Evolutionary conservation across 2,888 invertebrate species (phyloP).

Genomic region (Microctonus brassicae): DNA sequence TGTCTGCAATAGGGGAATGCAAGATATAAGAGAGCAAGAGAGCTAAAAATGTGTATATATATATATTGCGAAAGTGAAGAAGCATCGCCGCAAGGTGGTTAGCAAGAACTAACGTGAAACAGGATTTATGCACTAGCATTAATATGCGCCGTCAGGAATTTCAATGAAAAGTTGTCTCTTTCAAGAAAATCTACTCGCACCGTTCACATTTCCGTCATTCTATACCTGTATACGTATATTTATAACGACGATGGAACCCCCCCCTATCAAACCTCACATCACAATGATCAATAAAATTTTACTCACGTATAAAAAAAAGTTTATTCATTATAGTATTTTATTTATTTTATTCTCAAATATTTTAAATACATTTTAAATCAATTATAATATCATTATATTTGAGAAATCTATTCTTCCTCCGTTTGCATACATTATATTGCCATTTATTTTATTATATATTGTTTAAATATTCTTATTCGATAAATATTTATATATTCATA

Average conservation of each 20-base stretch:
- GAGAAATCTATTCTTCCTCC: no score
- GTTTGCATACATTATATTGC: no score
- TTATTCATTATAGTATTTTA: background rate
- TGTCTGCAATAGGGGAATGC: background rate
- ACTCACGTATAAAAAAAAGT: background rate
- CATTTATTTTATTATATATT: no score
- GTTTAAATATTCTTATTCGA: no score
- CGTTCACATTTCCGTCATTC: constrained; percentile 7
- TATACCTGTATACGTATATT: background rate
- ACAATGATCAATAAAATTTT: background rate
- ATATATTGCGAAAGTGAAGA: background rate
- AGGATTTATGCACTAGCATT: constrained; percentile 47
- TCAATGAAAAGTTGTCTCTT: constrained; percentile 44
- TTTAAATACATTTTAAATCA: no score
- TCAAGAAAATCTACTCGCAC: constrained; percentile 13
- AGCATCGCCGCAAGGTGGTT: constrained; percentile 40
- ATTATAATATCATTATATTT: no score
- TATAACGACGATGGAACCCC: background rate
- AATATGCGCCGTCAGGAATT: constrained; percentile 50
- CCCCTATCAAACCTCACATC: background rate
- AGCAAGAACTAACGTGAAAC: constrained; percentile 38
- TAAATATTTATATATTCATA: no score
- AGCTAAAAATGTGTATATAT: background rate
- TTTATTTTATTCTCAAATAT: background rate
- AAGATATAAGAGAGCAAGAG: constrained; percentile 17